These are phyloP conservation scores for Crioceris asparagi DNA, from an alignment of 2,888 invertebrate species.

Conservation along the genomic window DNA sequence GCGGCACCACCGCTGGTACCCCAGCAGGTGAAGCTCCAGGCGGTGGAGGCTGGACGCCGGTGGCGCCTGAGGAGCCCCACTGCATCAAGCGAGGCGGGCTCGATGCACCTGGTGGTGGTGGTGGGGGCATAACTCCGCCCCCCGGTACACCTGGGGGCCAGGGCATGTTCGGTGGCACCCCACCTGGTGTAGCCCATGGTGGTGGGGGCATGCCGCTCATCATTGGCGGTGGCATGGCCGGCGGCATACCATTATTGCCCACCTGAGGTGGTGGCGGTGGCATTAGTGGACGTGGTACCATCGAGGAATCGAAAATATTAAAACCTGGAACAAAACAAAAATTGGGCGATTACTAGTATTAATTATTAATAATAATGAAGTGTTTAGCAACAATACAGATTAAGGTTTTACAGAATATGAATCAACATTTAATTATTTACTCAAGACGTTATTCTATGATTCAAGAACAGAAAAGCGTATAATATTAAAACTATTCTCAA, in stretches of 20 bases:
- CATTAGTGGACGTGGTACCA: slow-evolving; percentile 56
- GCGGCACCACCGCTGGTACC: slow-evolving; percentile 7
- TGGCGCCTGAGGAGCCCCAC: too few relatives aligned
- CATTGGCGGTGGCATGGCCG: slow-evolving; percentile 12
- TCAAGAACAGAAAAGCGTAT: too few relatives aligned
- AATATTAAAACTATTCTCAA: too few relatives aligned
- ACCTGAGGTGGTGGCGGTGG: slow-evolving; percentile 41
- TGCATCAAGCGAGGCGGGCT: slow-evolving; percentile 42
- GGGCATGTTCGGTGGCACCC: slow-evolving; percentile 36
- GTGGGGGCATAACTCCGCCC: slow-evolving; percentile 39
- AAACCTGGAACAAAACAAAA: too few relatives aligned
- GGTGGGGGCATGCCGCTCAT: slow-evolving; percentile 35
- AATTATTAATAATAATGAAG: too few relatives aligned
- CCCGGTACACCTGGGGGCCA: slow-evolving; percentile 39
- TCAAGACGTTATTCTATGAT: too few relatives aligned
- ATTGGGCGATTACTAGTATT: too few relatives aligned
- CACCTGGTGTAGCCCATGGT: slow-evolving; percentile 30
- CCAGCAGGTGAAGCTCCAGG: slow-evolving; percentile 20
- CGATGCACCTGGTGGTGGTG: slow-evolving; percentile 42
- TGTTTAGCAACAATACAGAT: too few relatives aligned
- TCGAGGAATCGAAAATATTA: slow-evolving; percentile 39
- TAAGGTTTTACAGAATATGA: too few relatives aligned
- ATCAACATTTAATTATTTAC: too few relatives aligned
- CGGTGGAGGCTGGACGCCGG: slow-evolving; percentile 32
- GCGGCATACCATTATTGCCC: too few relatives aligned